Conservation (phyloP, 2,888 invertebrate genomes). For the Atherix ibis region DNA sequence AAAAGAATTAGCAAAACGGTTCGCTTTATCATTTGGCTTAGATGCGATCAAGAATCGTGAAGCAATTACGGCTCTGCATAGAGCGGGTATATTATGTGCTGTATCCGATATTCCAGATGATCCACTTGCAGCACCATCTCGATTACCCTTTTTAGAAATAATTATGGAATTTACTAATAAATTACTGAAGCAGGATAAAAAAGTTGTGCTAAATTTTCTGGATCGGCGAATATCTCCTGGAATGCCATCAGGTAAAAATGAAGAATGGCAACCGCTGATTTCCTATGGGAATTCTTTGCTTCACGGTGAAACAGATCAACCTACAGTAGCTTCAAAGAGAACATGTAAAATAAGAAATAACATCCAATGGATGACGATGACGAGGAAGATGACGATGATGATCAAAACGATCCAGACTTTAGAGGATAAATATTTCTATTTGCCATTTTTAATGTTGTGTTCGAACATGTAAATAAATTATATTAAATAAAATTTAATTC, state of each 20-base stretch:
- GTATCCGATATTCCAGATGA: constrained; percentile 44
- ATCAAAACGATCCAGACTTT: constrained; percentile 42
- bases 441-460: too few relatives aligned
- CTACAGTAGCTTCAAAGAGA: constrained; percentile 40
- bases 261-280: constrained; percentile 86
- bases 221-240: constrained; percentile 70
- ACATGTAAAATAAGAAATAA: constrained; percentile 42
- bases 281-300: constrained; percentile 81
- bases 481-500: too few relatives aligned
- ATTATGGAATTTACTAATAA: constrained; percentile 93
- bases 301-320: constrained; percentile 66
- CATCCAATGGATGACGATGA: constrained; percentile 38
- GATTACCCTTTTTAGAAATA: constrained; percentile 87
- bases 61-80: constrained; percentile 86
- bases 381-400: constrained; percentile 46
- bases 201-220: constrained; percentile 73
- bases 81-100: constrained; percentile 85
- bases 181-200: constrained; percentile 90
- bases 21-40: constrained; percentile 91
- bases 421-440: constrained; percentile 20
- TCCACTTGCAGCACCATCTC: constrained; percentile 67
- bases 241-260: constrained; percentile 68
- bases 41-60: constrained; percentile 95
- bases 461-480: too few relatives aligned
- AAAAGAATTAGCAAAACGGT: constrained; percentile 92